Conservation (phyloP, 2,113 vertebrate species). For the Austrofundulus limnaeus region DNA sequence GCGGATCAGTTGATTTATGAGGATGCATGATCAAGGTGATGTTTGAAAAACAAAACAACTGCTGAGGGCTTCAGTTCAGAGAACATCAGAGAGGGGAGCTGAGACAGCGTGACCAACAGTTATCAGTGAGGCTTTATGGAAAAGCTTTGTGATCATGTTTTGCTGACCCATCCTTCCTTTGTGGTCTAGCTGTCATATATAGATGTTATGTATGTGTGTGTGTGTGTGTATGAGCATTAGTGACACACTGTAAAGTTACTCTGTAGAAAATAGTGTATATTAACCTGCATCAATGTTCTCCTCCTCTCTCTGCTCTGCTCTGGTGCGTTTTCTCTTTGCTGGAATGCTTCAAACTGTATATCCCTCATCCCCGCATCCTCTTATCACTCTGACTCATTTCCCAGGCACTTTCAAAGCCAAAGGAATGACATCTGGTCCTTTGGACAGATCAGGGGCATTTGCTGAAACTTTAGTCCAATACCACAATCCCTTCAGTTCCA, state of each 20-base stretch:
- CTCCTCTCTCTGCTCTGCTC: slow-evolving; percentile 56
- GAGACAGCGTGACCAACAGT: slow-evolving; percentile 16
- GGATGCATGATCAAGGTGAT: slow-evolving; percentile 30
- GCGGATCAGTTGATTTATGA: slow-evolving; percentile 20
- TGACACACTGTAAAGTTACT: slow-evolving; percentile 33
- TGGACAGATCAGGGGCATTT: slow-evolving; percentile 28
- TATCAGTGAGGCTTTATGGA: slow-evolving; percentile 39
- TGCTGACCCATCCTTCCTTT: neutral
- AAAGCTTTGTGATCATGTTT: slow-evolving; percentile 32
- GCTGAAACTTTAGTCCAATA: slow-evolving; percentile 9
- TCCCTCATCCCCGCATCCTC: slow-evolving; percentile 15
- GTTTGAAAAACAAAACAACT: slow-evolving; percentile 27
- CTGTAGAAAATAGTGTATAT: slow-evolving; percentile 33
- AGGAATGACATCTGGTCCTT: neutral
- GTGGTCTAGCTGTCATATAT: slow-evolving; percentile 43
- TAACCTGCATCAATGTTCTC: slow-evolving; percentile 48
- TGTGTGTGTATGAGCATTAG: slow-evolving; percentile 25
- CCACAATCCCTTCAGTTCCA: slow-evolving; percentile 25
- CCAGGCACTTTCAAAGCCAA: slow-evolving; percentile 52
- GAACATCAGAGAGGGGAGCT: slow-evolving; percentile 15
- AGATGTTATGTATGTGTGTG: slow-evolving; percentile 29
- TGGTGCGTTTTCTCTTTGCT: slow-evolving; percentile 55
- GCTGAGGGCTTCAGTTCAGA: neutral
- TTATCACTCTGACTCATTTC: slow-evolving; percentile 50
- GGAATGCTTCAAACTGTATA: slow-evolving; percentile 49